Conservation (phyloP, 2,113 vertebrate genomes). For the Morphnarchus princeps region DNA sequence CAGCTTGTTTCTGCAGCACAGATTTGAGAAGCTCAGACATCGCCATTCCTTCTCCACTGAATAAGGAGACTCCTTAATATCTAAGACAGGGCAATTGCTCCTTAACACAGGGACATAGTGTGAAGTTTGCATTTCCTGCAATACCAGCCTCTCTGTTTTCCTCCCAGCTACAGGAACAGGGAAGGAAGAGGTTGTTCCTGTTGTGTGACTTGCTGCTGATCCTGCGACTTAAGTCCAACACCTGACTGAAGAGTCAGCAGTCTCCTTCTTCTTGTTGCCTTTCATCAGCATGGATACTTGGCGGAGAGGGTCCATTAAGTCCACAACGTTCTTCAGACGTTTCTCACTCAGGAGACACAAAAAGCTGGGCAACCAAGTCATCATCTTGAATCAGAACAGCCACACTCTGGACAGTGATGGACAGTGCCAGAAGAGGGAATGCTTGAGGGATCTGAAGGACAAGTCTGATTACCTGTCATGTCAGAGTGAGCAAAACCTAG, state of each 20-base stretch:
- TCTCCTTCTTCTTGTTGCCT: background rate
- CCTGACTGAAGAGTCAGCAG: background rate
- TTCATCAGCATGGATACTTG: conserved; percentile 71
- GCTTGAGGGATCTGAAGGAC: conserved; percentile 62
- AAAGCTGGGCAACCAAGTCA: conserved; percentile 64
- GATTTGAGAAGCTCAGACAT: background rate
- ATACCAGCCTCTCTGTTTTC: conserved; percentile 6
- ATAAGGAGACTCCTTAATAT: background rate
- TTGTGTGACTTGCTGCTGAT: background rate
- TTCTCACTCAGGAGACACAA: conserved; percentile 69
- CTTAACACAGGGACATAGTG: background rate
- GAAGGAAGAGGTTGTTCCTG: conserved; percentile 32
- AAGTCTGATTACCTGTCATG: conserved; percentile 61
- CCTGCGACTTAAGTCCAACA: background rate
- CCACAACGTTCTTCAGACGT: conserved; percentile 73
- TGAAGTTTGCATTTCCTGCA: conserved; percentile 13
- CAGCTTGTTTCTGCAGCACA: background rate
- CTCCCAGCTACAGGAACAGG: background rate
- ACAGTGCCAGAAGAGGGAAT: conserved; percentile 48
- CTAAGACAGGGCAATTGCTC: background rate
- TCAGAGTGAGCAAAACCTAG: conserved; percentile 83
- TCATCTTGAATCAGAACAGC: conserved; percentile 63
- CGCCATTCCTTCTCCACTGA: background rate
- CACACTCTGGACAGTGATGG: conserved; percentile 40
- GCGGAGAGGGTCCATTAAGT: conserved; percentile 74